phyloP scores from a whole-genome alignment of 2,113 vertebrate species.

The Ochotona curzoniae region DNA sequence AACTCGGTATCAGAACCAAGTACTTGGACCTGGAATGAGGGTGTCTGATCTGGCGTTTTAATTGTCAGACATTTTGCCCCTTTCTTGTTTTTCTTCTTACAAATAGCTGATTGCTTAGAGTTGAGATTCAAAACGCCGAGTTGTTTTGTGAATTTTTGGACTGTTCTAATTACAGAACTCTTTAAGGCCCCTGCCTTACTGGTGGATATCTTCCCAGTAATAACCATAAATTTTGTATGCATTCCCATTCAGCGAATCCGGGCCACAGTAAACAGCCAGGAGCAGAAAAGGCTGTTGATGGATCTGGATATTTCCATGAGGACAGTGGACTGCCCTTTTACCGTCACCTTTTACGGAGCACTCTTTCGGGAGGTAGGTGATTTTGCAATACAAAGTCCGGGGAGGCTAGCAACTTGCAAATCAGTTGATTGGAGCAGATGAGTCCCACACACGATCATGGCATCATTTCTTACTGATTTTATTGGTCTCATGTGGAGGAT shows the following conservation, averaged over 20 bases:
- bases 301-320: conserved; percentile 98
- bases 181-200: background rate
- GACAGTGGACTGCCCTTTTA: conserved; percentile 97
- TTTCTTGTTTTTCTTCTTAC: background rate
- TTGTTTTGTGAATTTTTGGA: background rate
- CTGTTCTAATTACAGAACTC: background rate
- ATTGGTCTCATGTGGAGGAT: background rate
- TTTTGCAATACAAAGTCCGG: background rate
- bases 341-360: conserved; percentile 96
- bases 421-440: background rate
- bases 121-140: background rate
- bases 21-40: too few species aligned
- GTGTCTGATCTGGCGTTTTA: too few species aligned
- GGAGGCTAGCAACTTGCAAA: background rate
- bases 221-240: background rate
- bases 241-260: conserved; percentile 90
- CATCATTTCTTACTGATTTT: background rate
- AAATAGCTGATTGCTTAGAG: background rate
- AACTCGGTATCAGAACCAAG: too few species aligned
- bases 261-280: conserved; percentile 97
- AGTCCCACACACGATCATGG: fast-evolving
- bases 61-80: too few species aligned
- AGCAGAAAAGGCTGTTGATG: conserved; percentile 98
- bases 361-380: conserved; percentile 95
- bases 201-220: background rate